These are phyloP conservation scores for Diabrotica undecimpunctata DNA, from an alignment of 1,140 invertebrate species.

Conservation along the genomic window DNA sequence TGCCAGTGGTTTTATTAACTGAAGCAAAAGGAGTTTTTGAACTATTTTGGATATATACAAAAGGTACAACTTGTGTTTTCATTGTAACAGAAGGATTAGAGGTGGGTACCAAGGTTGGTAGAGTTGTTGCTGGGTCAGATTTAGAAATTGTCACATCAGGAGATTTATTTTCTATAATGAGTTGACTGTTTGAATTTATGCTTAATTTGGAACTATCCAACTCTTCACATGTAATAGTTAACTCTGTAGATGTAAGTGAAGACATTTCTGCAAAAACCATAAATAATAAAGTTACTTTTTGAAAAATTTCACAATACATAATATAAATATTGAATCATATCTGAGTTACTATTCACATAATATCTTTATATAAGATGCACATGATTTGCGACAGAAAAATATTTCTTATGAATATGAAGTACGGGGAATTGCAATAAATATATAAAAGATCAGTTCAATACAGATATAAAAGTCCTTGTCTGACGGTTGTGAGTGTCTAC, in stretches of 20 bases:
- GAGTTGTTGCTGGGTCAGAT: slow-evolving; percentile 17
- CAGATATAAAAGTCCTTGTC: slow-evolving; percentile 23
- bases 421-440: background rate
- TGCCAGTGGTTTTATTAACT: slow-evolving; percentile 30
- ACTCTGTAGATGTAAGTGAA: slow-evolving; percentile 24
- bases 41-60: slow-evolving; percentile 43
- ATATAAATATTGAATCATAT: slow-evolving; percentile 5
- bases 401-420: background rate
- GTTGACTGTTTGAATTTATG: slow-evolving; percentile 23
- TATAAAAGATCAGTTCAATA: slow-evolving; percentile 1
- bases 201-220: slow-evolving; percentile 24
- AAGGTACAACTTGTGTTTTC: slow-evolving; percentile 36
- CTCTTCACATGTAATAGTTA: slow-evolving; percentile 14
- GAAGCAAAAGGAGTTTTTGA: slow-evolving; percentile 35
- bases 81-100: slow-evolving; percentile 19
- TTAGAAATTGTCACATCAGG: slow-evolving; percentile 35
- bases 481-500: slow-evolving; percentile 31
- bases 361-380: background rate
- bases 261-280: slow-evolving; percentile 39
- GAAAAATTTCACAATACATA: background rate
- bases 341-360: slow-evolving; percentile 3
- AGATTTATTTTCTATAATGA: slow-evolving; percentile 31
- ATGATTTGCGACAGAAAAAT: background rate
- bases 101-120: slow-evolving; percentile 8
- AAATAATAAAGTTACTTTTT: slow-evolving; percentile 20